phyloP scores from a whole-genome alignment of 2,113 vertebrate species.

The Marcusenius ussheri region DNA sequence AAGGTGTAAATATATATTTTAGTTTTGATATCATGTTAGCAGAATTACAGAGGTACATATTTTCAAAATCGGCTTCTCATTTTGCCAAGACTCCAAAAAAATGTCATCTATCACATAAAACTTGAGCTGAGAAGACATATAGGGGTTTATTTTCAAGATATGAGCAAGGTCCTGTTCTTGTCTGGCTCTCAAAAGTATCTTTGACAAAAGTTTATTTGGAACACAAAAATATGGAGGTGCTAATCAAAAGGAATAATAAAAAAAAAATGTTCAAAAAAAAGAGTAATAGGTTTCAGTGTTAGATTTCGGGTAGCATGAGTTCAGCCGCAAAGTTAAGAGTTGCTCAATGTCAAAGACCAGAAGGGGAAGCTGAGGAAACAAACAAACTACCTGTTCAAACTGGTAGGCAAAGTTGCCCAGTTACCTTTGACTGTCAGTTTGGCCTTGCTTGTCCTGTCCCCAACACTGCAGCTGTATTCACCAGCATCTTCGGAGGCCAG shows the following conservation, averaged over 20 bases:
- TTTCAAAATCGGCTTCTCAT: neutral
- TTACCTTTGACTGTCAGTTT: constrained; percentile 68
- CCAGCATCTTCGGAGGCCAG: constrained; percentile 58
- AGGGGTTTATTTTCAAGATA: neutral
- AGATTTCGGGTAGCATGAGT: neutral
- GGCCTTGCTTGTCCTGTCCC: constrained; percentile 60
- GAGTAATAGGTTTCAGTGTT: neutral
- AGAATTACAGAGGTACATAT: neutral
- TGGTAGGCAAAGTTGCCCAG: neutral
- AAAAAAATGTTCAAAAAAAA: neutral
- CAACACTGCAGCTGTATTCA: constrained; percentile 65
- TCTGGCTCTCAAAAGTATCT: neutral
- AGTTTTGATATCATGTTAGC: neutral
- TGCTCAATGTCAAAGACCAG: neutral
- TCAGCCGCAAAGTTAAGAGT: neutral
- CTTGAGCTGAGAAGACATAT: neutral
- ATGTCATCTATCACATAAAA: neutral
- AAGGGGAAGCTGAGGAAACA: neutral
- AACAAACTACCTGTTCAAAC: neutral
- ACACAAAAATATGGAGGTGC: neutral
- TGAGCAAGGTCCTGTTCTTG: neutral
- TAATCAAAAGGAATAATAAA: neutral
- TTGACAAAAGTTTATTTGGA: neutral
- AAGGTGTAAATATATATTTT: neutral
- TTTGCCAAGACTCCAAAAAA: neutral